Evolutionary conservation across 2,888 invertebrate genomes (phyloP).

Genomic region (Morpho deidamia): DNA sequence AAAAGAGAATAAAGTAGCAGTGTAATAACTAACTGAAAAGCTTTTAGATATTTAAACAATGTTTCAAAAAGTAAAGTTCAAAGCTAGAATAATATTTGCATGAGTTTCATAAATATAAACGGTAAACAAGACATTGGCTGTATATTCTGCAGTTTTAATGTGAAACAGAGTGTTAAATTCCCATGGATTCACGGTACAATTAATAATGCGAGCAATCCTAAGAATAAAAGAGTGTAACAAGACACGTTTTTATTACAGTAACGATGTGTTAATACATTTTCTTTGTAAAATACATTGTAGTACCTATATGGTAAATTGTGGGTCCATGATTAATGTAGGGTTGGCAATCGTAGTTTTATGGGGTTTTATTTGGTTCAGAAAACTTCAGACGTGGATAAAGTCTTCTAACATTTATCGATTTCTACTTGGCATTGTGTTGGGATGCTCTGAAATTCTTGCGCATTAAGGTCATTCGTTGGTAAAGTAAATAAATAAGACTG

Average conservation of each 20-base stretch:
- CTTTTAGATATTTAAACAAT: too few species aligned
- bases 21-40: too few species aligned
- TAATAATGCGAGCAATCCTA: slow-evolving; percentile 34
- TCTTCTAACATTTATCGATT: too few species aligned
- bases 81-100: too few species aligned
- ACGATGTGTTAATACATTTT: slow-evolving; percentile 49
- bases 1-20: too few species aligned
- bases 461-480: too few species aligned
- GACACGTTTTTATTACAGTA: slow-evolving; percentile 44
- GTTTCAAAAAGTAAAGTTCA: too few species aligned
- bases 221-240: slow-evolving; percentile 27
- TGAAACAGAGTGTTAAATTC: slow-evolving; percentile 21
- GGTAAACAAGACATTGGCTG: neutral
- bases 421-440: too few species aligned
- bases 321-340: neutral
- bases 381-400: neutral
- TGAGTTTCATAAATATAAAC: too few species aligned
- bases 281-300: slow-evolving; percentile 49
- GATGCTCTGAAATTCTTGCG: too few species aligned
- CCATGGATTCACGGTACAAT: slow-evolving; percentile 32
- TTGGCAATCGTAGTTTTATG: neutral
- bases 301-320: slow-evolving; percentile 48
- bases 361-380: neutral
- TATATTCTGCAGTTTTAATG: slow-evolving; percentile 2
- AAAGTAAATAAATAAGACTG: too few species aligned